These are phyloP conservation scores for Phalera bucephala DNA, from an alignment of 2,888 invertebrate genomes.

Conservation along the genomic window DNA sequence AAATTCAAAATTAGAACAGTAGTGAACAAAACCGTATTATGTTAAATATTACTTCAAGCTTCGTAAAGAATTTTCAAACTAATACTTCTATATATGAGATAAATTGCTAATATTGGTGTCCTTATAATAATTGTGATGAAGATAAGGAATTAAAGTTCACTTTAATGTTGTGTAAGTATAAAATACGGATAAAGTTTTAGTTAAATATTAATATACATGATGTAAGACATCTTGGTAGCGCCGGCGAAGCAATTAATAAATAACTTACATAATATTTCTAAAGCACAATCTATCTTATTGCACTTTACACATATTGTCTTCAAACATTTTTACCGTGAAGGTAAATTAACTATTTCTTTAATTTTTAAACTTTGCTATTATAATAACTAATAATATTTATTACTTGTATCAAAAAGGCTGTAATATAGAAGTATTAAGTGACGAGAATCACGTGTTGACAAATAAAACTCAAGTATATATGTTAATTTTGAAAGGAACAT, in stretches of 20 bases:
- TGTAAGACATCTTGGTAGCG: constrained; percentile 35
- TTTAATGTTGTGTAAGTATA: too few species aligned
- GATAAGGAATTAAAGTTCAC: constrained; percentile 16
- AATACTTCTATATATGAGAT: too few species aligned
- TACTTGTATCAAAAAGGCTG: constrained; percentile 35
- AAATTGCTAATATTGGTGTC: constrained; percentile 13
- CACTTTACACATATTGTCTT: constrained; percentile 61
- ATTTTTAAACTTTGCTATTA: constrained; percentile 14
- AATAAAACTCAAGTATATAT: neutral
- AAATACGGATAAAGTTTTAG: too few species aligned
- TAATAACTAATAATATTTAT: constrained; percentile 14
- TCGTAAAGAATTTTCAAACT: too few species aligned
- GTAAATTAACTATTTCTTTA: constrained; percentile 18
- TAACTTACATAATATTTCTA: constrained; percentile 33
- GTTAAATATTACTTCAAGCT: too few species aligned
- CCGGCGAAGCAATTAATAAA: constrained; percentile 38
- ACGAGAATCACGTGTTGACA: neutral
- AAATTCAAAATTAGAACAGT: too few species aligned
- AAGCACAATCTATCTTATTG: constrained; percentile 59
- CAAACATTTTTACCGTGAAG: constrained; percentile 29
- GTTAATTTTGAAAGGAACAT: too few species aligned
- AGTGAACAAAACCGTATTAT: too few species aligned
- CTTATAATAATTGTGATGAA: constrained; percentile 29
- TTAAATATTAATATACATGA: constrained; percentile 32
- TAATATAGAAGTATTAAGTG: constrained; percentile 18